These are phyloP conservation scores for Ifrita kowaldi DNA, from an alignment of 2,113 vertebrate genomes.

Conservation along the genomic window DNA sequence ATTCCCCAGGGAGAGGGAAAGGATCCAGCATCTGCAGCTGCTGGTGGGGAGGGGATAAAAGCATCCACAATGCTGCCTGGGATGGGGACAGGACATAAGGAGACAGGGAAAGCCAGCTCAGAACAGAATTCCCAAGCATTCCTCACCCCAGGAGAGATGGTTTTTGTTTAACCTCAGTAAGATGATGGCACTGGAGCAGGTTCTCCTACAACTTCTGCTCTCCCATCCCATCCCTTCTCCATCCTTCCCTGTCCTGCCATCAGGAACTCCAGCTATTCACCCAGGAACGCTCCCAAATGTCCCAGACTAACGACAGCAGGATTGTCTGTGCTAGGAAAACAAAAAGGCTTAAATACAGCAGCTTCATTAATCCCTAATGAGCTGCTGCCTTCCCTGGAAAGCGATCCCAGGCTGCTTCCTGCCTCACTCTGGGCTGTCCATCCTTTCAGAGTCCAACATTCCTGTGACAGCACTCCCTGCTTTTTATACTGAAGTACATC, in stretches of 20 bases:
- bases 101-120: background rate
- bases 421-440: background rate
- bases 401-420: background rate
- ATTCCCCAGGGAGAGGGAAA: background rate
- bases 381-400: background rate
- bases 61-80: accelerated
- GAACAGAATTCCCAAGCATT: background rate
- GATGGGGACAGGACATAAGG: background rate
- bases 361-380: background rate
- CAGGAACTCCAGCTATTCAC: accelerated
- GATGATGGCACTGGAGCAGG: background rate
- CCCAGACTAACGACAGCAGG: background rate
- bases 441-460: background rate
- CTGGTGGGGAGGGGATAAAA: background rate
- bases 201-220: background rate
- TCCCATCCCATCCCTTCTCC: background rate
- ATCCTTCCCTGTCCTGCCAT: background rate
- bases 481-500: background rate
- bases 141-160: background rate
- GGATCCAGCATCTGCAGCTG: background rate
- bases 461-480: background rate
- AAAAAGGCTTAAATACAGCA: background rate
- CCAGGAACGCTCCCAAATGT: accelerated
- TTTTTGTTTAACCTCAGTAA: background rate
- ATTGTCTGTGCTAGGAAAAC: background rate